Percentiles rank a stretch among this genome's conserved stretches.
These are phyloP conservation scores for Pseudococcus longispinus DNA, from an alignment of 2,888 invertebrate genomes.

Conservation along the genomic window DNA sequence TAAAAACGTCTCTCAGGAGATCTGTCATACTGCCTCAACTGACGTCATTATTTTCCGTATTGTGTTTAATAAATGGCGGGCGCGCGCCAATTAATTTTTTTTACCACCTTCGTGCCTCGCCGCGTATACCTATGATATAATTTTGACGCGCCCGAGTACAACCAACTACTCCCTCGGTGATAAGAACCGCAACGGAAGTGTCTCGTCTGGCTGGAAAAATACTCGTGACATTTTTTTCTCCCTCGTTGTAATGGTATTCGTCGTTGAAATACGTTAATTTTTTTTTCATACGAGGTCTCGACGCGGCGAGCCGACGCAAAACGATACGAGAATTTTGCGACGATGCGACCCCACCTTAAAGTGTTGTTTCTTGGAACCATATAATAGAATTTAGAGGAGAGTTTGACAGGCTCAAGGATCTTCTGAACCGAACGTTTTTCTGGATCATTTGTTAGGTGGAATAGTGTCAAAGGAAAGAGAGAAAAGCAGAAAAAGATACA, in stretches of 20 bases:
- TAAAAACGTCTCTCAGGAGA: slow-evolving; percentile 28
- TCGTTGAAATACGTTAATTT: too few species aligned
- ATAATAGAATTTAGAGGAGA: background rate
- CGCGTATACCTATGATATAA: background rate
- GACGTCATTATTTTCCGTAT: slow-evolving; percentile 3
- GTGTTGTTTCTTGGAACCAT: background rate
- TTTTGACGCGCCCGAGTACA: background rate
- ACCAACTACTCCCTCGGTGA: background rate
- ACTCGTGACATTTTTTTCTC: background rate
- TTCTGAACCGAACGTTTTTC: background rate
- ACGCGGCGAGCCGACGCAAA: background rate
- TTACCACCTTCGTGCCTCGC: background rate
- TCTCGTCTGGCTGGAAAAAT: background rate
- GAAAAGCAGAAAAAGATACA: background rate
- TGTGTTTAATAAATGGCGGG: slow-evolving; percentile 6
- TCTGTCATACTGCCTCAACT: background rate
- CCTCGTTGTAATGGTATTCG: too few species aligned
- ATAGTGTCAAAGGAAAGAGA: too few species aligned
- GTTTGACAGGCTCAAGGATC: background rate
- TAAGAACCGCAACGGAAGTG: background rate
- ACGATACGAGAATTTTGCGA: background rate
- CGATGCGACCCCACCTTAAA: background rate
- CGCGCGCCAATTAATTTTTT: slow-evolving; percentile 10
- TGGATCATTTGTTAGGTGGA: too few species aligned
- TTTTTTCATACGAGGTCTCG: too few species aligned